These are phyloP conservation scores for Callyntrura guangdongensis DNA, from an alignment of 2,888 invertebrate species.

Conservation along the genomic window DNA sequence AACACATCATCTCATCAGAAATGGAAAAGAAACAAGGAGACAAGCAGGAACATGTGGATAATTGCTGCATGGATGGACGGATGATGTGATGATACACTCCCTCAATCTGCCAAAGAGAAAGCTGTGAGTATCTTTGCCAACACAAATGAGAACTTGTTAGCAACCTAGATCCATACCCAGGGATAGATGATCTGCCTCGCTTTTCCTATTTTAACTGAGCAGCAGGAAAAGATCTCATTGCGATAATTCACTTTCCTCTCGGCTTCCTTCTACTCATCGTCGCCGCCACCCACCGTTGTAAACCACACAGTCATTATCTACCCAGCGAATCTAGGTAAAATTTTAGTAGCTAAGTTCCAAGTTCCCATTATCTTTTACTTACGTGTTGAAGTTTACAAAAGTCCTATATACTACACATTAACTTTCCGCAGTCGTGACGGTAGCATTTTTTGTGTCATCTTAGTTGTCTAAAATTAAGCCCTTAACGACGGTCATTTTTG, in stretches of 20 bases:
- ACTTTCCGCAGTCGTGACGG: no score
- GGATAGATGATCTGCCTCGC: not conserved
- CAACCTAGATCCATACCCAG: no score
- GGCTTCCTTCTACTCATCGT: slow-evolving; percentile 30
- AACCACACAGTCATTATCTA: slow-evolving; percentile 32
- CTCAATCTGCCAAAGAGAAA: no score
- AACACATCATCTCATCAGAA: not conserved
- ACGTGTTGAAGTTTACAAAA: no score
- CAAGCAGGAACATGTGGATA: not conserved
- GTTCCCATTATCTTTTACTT: no score
- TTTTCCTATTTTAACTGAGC: not conserved
- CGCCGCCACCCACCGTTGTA: not conserved
- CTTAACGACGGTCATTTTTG: no score
- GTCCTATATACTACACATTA: no score
- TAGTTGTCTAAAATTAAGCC: no score
- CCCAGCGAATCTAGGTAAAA: no score
- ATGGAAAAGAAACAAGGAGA: not conserved
- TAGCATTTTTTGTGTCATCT: no score
- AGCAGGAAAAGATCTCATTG: slow-evolving; percentile 69
- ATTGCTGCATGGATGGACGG: slow-evolving; percentile 38
- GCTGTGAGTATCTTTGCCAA: not conserved
- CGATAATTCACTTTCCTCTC: slow-evolving; percentile 67
- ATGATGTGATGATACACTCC: not conserved
- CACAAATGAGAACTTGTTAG: no score
- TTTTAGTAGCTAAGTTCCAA: no score